phyloP scores from a whole-genome alignment of 1,140 invertebrate species.

The Drosophila melanogaster region Release_6_plus_ISO1_MT NT_033777.3:29859001-29859500 shows the following conservation, averaged over 20 bases:
- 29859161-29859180: background rate
- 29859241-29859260: slow-evolving; percentile 1
- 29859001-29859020: background rate
- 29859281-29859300: background rate
- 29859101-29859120: too few species aligned
- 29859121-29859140: background rate
- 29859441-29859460: background rate
- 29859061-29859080: too few species aligned
- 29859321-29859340: background rate
- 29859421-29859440: background rate
- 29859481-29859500: background rate
- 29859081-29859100: background rate
- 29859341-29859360: background rate
- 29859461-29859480: background rate
- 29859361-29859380: background rate
- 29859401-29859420: background rate
- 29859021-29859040: background rate
- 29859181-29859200: background rate
- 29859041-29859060: background rate
- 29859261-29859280: background rate
- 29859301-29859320: background rate
- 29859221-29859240: background rate
- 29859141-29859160: background rate
- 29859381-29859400: background rate
- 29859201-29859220: background rate